phyloP scores from a whole-genome alignment of 2,888 invertebrate genomes.

The Leptarthrus brevirostris region DNA sequence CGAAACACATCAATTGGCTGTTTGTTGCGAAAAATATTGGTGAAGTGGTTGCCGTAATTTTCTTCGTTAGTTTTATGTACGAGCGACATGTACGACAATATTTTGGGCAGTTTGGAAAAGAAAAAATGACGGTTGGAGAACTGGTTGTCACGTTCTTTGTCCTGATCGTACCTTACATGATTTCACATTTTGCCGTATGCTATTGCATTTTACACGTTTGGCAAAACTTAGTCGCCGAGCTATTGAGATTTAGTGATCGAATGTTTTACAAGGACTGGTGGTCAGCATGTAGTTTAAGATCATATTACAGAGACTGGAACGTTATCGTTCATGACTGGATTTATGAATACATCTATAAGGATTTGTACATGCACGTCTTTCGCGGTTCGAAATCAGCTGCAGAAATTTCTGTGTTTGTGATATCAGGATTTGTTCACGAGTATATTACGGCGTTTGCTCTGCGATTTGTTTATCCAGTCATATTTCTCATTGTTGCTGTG shows the following conservation, averaged over 20 bases:
- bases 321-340: constrained; percentile 95
- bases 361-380: constrained; percentile 69
- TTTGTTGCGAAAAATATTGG: constrained; percentile 76
- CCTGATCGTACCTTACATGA: constrained; percentile 79
- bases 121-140: constrained; percentile 60
- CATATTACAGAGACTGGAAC: constrained; percentile 95
- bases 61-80: constrained; percentile 84
- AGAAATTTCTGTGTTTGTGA: constrained; percentile 76
- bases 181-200: constrained; percentile 80
- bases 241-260: constrained; percentile 87
- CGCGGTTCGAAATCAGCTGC: constrained; percentile 69
- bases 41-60: constrained; percentile 83
- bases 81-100: constrained; percentile 80
- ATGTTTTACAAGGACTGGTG: constrained; percentile 94
- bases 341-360: constrained; percentile 88
- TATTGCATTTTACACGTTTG: constrained; percentile 91
- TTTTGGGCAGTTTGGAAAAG: constrained; percentile 65
- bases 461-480: constrained; percentile 88
- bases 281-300: constrained; percentile 85
- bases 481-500: constrained; percentile 81
- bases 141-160: constrained; percentile 75
- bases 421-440: constrained; percentile 91
- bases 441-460: constrained; percentile 82
- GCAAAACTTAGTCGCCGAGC: constrained; percentile 91
- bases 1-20: constrained; percentile 77